These are phyloP conservation scores for Oreortyx pictus DNA, from an alignment of 2,797 vertebrate genomes.

Conservation along the genomic window DNA sequence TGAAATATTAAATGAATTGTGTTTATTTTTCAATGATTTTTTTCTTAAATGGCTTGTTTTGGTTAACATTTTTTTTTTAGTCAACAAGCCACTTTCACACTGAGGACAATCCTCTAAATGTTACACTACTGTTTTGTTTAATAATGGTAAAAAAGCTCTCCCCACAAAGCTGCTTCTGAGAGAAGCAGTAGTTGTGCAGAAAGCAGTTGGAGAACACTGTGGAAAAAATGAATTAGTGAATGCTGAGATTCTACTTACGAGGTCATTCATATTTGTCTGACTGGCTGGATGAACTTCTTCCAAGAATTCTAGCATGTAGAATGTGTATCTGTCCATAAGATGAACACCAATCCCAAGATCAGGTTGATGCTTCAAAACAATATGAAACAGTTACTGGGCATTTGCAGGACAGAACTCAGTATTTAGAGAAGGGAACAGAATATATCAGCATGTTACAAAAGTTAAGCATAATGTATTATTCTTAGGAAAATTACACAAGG, in stretches of 20 bases:
- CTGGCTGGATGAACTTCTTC: constrained; percentile 97
- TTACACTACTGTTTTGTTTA: neutral
- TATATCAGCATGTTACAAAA: neutral
- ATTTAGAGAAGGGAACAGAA: neutral
- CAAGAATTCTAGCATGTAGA: constrained; percentile 96
- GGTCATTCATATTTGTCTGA: constrained; percentile 95
- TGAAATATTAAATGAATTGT: neutral
- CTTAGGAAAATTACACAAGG: neutral
- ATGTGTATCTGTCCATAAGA: constrained; percentile 98
- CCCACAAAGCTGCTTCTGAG: neutral
- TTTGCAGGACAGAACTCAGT: neutral
- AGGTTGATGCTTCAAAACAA: constrained; percentile 90
- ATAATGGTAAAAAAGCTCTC: neutral
- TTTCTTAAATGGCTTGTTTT: neutral
- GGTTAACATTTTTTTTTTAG: neutral
- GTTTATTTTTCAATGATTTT: neutral
- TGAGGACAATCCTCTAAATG: neutral
- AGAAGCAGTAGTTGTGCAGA: constrained; percentile 1
- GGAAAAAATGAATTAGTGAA: neutral
- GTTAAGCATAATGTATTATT: neutral
- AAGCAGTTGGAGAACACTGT: neutral
- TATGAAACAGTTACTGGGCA: neutral
- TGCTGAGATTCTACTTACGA: constrained; percentile 82
- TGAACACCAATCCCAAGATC: constrained; percentile 96
- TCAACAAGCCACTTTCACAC: neutral